Percentiles rank a stretch among this genome's conserved stretches.
These are phyloP conservation scores for Tenthredo scrophulariae DNA, from an alignment of 2,888 invertebrate genomes.

Conservation along the genomic window DNA sequence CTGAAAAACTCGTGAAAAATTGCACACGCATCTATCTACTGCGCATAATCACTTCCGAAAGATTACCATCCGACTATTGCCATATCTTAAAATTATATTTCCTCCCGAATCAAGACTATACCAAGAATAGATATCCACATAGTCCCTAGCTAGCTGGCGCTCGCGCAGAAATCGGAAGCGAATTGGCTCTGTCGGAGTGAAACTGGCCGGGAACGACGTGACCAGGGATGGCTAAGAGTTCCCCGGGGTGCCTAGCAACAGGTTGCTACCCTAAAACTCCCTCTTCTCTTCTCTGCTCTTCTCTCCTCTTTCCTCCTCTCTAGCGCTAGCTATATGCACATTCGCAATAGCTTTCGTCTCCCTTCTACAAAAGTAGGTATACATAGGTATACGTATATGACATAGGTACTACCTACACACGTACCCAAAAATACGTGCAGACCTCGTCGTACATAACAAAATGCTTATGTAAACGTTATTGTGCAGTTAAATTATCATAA, in stretches of 20 bases:
- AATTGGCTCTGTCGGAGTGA: slow-evolving; percentile 44
- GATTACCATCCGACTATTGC: slow-evolving; percentile 14
- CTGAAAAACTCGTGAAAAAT: neutral
- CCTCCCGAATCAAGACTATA: slow-evolving; percentile 32
- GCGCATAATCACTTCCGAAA: slow-evolving; percentile 26
- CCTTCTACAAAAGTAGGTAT: neutral
- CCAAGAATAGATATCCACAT: slow-evolving; percentile 25
- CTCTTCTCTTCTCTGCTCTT: slow-evolving; percentile 53
- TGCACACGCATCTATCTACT: neutral
- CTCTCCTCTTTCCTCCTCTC: slow-evolving; percentile 54
- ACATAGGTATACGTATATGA: neutral
- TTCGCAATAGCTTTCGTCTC: slow-evolving; percentile 18
- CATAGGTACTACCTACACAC: neutral
- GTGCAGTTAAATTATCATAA: slow-evolving; percentile 43
- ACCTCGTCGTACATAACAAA: neutral
- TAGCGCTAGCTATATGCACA: slow-evolving; percentile 8
- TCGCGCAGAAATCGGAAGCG: slow-evolving; percentile 49
- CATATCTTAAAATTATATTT: slow-evolving; percentile 24
- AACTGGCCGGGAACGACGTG: slow-evolving; percentile 49
- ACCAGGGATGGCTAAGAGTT: slow-evolving; percentile 66
- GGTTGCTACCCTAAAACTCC: slow-evolving; percentile 74
- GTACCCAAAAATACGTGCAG: neutral
- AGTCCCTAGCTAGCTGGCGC: neutral
- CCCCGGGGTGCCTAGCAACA: slow-evolving; percentile 75
- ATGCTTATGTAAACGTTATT: slow-evolving; percentile 40